Conservation (phyloP, 2,113 vertebrate genomes). For the Phasianus colchicus region DNA sequence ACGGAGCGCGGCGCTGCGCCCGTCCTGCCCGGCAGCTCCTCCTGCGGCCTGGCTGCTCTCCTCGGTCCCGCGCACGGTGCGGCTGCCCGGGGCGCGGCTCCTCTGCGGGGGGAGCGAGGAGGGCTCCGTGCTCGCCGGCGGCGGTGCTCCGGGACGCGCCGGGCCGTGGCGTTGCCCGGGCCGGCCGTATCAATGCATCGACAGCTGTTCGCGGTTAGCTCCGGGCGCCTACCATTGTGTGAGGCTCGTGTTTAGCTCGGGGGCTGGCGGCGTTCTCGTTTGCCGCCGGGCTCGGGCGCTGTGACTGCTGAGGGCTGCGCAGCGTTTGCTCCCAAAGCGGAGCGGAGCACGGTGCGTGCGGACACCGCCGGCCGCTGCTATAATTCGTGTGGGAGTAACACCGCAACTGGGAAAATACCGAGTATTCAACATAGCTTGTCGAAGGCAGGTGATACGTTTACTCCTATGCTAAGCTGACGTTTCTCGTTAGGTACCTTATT, state of each 20-base stretch:
- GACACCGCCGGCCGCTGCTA: neutral
- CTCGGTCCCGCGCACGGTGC: neutral
- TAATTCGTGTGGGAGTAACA: neutral
- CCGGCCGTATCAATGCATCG: fast-evolving
- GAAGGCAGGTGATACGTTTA: neutral
- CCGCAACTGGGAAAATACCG: no score
- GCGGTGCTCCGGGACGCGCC: neutral
- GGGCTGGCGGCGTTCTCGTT: fast-evolving
- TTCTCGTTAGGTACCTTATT: neutral
- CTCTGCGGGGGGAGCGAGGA: no score
- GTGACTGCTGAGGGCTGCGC: fast-evolving
- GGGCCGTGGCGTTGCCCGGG: fast-evolving
- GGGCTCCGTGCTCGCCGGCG: no score
- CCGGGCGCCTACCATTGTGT: fast-evolving
- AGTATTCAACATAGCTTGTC: neutral
- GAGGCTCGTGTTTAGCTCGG: fast-evolving
- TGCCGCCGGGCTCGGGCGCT: fast-evolving
- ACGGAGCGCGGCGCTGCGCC: neutral
- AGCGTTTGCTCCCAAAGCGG: fast-evolving
- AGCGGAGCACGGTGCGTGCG: neutral
- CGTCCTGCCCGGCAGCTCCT: neutral
- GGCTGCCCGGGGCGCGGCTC: neutral
- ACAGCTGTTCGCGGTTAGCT: fast-evolving
- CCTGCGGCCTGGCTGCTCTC: neutral
- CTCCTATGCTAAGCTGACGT: neutral